phyloP scores from a whole-genome alignment of 2,888 invertebrate genomes.

The Lithophane leautieri region DNA sequence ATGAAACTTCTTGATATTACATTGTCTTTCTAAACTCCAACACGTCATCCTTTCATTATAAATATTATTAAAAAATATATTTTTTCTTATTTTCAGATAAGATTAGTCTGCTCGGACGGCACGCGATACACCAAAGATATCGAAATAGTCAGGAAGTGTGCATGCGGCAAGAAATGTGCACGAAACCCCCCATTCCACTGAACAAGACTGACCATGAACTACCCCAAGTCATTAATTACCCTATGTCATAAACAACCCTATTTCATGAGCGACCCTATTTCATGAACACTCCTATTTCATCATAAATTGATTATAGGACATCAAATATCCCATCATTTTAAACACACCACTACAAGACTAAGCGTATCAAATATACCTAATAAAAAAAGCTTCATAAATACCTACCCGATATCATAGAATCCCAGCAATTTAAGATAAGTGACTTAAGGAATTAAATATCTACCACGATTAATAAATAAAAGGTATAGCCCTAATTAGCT shows the following conservation, averaged over 20 bases:
- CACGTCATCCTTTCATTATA: no score
- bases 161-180: conserved; percentile 96
- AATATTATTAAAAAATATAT: no score
- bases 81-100: conserved; percentile 90
- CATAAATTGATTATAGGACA: no score
- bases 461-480: neutral
- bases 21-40: no score
- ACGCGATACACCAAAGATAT: conserved; percentile 98
- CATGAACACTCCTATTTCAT: neutral
- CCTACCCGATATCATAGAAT: neutral
- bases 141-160: conserved; percentile 98
- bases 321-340: conserved; percentile 4
- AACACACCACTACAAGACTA: conserved; percentile 19
- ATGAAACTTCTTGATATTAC: no score
- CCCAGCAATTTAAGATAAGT: conserved; percentile 14
- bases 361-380: conserved; percentile 15
- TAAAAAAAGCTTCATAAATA: neutral
- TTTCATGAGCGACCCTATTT: neutral
- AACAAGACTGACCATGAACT: conserved; percentile 64
- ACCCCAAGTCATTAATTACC: conserved; percentile 31
- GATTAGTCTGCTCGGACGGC: conserved; percentile 97
- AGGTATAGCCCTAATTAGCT: neutral
- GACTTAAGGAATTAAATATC: conserved; percentile 10
- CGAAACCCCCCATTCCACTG: conserved; percentile 79
- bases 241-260: conserved; percentile 12